Percentiles rank a stretch among this genome's conserved stretches.
These are phyloP conservation scores for Anguilla rostrata DNA, from an alignment of 2,113 vertebrate species.

Conservation along the genomic window DNA sequence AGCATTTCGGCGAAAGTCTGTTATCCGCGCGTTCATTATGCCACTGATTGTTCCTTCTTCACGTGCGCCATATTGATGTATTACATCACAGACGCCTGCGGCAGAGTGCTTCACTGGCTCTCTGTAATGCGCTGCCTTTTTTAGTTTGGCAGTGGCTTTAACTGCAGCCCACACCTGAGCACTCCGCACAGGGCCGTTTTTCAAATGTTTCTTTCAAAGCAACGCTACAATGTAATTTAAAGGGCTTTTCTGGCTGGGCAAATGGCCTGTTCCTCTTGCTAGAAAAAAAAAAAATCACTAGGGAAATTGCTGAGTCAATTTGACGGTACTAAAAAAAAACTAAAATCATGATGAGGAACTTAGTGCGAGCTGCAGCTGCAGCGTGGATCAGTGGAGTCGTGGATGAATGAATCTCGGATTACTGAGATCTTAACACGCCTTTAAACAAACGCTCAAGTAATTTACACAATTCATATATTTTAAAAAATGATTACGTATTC, in stretches of 20 bases:
- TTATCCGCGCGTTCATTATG: neutral
- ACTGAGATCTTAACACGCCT: neutral
- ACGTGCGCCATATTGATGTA: neutral
- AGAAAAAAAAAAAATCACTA: neutral
- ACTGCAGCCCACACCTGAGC: neutral
- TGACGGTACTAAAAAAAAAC: neutral
- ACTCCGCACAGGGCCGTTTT: neutral
- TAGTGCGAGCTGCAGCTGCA: neutral
- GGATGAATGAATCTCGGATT: neutral
- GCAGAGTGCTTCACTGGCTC: neutral
- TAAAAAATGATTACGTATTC: neutral
- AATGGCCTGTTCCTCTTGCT: neutral
- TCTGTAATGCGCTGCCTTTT: neutral
- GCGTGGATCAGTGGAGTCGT: neutral
- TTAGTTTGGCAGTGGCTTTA: neutral
- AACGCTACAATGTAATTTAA: neutral
- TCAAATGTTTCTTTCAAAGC: neutral
- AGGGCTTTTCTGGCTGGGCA: neutral
- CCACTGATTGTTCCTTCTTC: neutral
- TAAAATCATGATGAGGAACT: neutral
- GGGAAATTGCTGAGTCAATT: neutral
- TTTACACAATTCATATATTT: neutral
- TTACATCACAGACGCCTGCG: neutral
- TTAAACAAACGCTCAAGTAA: neutral
- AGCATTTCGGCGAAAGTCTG: slow-evolving; percentile 12